Evolutionary conservation across 2,888 invertebrate genomes (phyloP).

Genomic region (Acrobasis consociella): DNA sequence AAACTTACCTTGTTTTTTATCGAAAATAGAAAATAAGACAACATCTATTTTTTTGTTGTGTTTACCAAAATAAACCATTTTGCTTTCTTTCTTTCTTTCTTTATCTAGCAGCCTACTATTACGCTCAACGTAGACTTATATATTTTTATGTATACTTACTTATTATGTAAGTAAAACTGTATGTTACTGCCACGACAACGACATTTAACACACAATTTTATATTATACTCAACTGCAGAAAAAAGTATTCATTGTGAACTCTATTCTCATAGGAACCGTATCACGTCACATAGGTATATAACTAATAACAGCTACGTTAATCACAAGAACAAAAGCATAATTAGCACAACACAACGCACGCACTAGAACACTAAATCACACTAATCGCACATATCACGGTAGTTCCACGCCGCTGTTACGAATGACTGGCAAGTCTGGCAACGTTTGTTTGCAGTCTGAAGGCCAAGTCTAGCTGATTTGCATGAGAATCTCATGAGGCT

Average conservation of each 20-base stretch:
- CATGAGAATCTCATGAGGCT: constrained; percentile 63
- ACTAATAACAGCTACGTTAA: not conserved
- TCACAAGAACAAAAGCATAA: not conserved
- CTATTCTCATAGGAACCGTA: not conserved
- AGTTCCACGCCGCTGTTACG: constrained; percentile 41
- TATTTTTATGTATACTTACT: too few relatives aligned
- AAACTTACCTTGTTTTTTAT: too few relatives aligned
- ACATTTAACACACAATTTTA: not conserved
- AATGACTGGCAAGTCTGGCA: constrained; percentile 40
- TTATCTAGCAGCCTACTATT: too few relatives aligned
- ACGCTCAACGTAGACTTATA: too few relatives aligned
- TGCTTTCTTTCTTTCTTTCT: too few relatives aligned
- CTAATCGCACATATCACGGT: constrained; percentile 24
- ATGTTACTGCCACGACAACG: not conserved
- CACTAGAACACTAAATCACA: constrained; percentile 19
- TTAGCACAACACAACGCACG: not conserved
- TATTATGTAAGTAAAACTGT: too few relatives aligned
- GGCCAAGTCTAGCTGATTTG: constrained; percentile 59
- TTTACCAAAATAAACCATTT: too few relatives aligned
- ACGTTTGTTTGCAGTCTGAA: constrained; percentile 46
- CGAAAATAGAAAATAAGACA: too few relatives aligned
- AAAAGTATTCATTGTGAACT: not conserved
- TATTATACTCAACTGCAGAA: not conserved
- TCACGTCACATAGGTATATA: not conserved
- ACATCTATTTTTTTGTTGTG: too few relatives aligned